These are phyloP conservation scores for Venustoraphidia nigricollis DNA, from an alignment of 2,888 invertebrate species.

Conservation along the genomic window DNA sequence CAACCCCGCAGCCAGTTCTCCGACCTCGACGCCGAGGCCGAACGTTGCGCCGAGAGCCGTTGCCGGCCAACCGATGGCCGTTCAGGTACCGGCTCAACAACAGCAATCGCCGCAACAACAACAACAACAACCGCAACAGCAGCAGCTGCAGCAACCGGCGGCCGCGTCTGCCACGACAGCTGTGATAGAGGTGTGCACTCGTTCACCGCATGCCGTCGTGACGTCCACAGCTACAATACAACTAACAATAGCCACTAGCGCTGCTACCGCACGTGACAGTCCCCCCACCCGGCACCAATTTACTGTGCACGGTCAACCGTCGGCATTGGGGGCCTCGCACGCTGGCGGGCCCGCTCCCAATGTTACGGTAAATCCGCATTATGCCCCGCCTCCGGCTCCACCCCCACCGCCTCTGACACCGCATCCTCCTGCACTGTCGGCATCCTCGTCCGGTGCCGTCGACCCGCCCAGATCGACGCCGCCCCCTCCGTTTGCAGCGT, in stretches of 20 bases:
- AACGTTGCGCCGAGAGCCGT: conserved; percentile 15
- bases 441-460: conserved; percentile 29
- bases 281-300: conserved; percentile 28
- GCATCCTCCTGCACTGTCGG: conserved; percentile 10
- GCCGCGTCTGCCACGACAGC: conserved; percentile 19
- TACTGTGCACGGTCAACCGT: conserved; percentile 27
- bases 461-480: conserved; percentile 6
- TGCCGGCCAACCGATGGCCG: conserved; percentile 13
- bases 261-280: conserved; percentile 21
- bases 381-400: conserved; percentile 17
- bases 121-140: background rate
- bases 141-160: conserved; percentile 6
- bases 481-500: conserved; percentile 18
- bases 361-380: conserved; percentile 48
- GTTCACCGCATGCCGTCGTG: conserved; percentile 16
- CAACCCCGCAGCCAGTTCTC: conserved; percentile 9
- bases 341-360: conserved; percentile 49
- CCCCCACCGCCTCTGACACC: conserved; percentile 11
- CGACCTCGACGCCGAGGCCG: conserved; percentile 13
- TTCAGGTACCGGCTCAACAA: background rate
- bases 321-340: conserved; percentile 27
- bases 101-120: conserved; percentile 1
- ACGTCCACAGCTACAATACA: conserved; percentile 20
- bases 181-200: conserved; percentile 27
- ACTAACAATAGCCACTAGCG: conserved; percentile 21